Evolutionary conservation across 1,140 invertebrate genomes (phyloP).

Genomic region (Cyclargus thomasi): DNA sequence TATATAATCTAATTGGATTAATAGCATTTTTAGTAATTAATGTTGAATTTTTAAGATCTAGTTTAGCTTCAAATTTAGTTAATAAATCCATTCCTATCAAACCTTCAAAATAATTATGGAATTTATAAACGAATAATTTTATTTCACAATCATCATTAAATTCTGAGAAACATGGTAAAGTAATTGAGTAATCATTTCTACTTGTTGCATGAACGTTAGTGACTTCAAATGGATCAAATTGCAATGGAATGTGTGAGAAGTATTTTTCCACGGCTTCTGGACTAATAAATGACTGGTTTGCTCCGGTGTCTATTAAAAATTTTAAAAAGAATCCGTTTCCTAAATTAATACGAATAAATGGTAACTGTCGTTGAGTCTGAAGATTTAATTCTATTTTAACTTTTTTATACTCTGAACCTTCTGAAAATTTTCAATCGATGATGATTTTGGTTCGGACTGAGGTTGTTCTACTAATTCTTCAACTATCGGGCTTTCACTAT

Average conservation of each 20-base stretch:
- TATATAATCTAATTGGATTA: constrained; percentile 31
- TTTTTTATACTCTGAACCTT: constrained; percentile 18
- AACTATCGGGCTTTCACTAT: neutral
- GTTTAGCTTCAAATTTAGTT: constrained; percentile 28
- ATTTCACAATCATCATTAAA: constrained; percentile 26
- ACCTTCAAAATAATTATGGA: constrained; percentile 34
- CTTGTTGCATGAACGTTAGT: constrained; percentile 31
- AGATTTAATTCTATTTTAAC: constrained; percentile 33
- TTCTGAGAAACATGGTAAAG: constrained; percentile 29
- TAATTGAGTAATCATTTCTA: constrained; percentile 30
- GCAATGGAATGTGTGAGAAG: constrained; percentile 21
- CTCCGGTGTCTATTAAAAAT: constrained; percentile 26
- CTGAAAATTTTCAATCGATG: neutral
- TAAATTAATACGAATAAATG: too few species aligned
- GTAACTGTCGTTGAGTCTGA: constrained; percentile 18
- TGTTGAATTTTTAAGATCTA: constrained; percentile 20
- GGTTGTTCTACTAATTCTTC: too few species aligned
- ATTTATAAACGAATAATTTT: constrained; percentile 32
- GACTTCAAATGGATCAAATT: constrained; percentile 33
- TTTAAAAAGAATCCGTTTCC: constrained; percentile 9
- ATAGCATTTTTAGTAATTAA: constrained; percentile 29
- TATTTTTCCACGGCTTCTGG: constrained; percentile 27
- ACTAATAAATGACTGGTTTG: constrained; percentile 31
- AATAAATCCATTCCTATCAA: constrained; percentile 32
- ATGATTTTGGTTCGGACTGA: too few species aligned